Base-by-base conservation (phyloP, 92 coral and sea anemone genomes). In the Umimayanthus chanpuru region DNA sequence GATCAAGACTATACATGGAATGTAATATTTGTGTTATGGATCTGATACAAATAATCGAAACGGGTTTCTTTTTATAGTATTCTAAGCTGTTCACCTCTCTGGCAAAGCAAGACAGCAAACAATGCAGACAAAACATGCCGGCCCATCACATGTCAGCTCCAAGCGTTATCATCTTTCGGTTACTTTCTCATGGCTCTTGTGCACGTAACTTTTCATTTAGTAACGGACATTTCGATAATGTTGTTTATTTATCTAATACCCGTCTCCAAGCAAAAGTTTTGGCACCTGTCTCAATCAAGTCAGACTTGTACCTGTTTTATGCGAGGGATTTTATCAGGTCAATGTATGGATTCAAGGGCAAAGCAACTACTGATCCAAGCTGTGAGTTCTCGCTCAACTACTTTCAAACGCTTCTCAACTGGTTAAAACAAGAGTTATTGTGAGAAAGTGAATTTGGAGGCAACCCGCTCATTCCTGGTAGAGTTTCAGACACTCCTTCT, bases 61-160 rank as follows among this genome's bases (percentile, higher is more conserved):
- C 36, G 77, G 40, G 26, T 21, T 23, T 41, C 29, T 67, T 14
- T 12, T 29, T 71, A 26, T 71, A 9, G 79, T 12, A 68, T 23
- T 10, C 26, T 40, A 68, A 49, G 0, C 56, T 53, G 16, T 41
- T 82, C 82, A 64, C 75, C 86, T 82, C 76, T 82, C 14, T 66
- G 86, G 20, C 14, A 44, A 25, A 82, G 86, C 55, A 68, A n/a
- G n/a, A 82, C 6, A 3, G 68, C 38, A 41, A 44, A n/a, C 39
- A 82, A 29, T 8, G n/a, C 49, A 43, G n/a, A 68, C 55, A 82
- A 21, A 15, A 28, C 86, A 82, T 82, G 86, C 65, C 86, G 49
- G 86, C 86, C 86, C 86, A 82, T 82, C 86, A 82, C 86, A 68
- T 82, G 64, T 41, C 39, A 68, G 58, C 77, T 81, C 75, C 86